Evolutionary conservation across 1,140 invertebrate species (phyloP), one percentile per base, ranked within the genome.

Genomic region (Rhynchophorus ferrugineus): DNA sequence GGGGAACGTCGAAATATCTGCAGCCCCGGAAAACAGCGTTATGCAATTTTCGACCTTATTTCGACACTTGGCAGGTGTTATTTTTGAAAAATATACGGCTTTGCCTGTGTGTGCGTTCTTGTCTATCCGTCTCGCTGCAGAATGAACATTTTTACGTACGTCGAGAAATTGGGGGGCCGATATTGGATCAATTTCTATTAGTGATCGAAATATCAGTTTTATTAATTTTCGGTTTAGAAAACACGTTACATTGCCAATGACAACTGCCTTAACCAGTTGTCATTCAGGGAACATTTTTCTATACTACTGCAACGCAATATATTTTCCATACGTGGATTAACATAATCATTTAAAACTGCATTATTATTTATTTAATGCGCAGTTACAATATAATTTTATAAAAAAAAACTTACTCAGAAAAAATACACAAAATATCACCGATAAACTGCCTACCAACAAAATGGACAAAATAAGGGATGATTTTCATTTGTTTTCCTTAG

Each of bases 21-120:
- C 45, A 44, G 35, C 16, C 34, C 45, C 45, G 54, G 54, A 49
- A 56, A 56, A 51, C 22, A n/a, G 11, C 18, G 22, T 36, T 44
- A 22, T 3, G 21, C 46, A 46, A 51, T 21, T 56, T 35, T 50
- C 14, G 22, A 14, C 54, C 37, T 16, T 56, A 50, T 51, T 44
- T 39, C 13, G 13, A 11, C 19, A n/a, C 22, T 14, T 21, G n/a
- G 3, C 7, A 42, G 6, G 34, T 36, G 20, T 47, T 47, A 18
- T 37, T 37, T 47, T 38, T 29, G 21, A 5, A 22, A 22, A 47
- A 17, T 36, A 20, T 47, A n/a, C n/a, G n/a, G n/a, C n/a, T n/a
- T n/a, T n/a, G n/a, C n/a, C n/a, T n/a, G n/a, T n/a, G n/a, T n/a
- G n/a, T n/a, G n/a, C n/a, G n/a, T n/a, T n/a, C n/a, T n/a, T n/a